Percentiles rank a stretch among this genome's conserved stretches.
Conservation (phyloP, 2,888 invertebrate species). For the Oegoconia quadripuncta region DNA sequence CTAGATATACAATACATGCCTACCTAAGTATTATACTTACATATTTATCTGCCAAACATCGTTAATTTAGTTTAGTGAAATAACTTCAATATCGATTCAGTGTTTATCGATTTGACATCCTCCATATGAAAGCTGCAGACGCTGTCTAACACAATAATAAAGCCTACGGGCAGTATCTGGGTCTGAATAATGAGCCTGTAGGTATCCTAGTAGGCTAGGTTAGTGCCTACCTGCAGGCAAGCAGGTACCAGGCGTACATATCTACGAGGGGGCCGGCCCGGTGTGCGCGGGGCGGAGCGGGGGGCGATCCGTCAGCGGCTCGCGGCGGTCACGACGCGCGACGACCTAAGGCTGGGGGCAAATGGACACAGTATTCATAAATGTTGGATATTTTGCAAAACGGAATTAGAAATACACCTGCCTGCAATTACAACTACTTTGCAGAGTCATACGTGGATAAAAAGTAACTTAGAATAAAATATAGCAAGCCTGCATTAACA, state of each 20-base stretch:
- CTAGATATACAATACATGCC: no score
- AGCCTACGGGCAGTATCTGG: neutral
- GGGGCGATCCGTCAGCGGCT: slow-evolving; percentile 59
- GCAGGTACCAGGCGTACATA: slow-evolving; percentile 9
- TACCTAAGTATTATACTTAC: no score
- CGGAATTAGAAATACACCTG: no score
- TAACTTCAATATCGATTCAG: neutral
- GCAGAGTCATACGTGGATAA: no score
- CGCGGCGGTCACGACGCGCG: slow-evolving; percentile 64
- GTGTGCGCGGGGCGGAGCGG: slow-evolving; percentile 5
- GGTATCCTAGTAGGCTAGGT: slow-evolving; percentile 7
- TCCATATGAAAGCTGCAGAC: neutral
- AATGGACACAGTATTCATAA: slow-evolving; percentile 7
- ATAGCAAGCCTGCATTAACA: no score
- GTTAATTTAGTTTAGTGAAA: no score
- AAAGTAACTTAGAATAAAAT: no score
- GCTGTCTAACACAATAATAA: neutral
- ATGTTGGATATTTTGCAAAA: neutral
- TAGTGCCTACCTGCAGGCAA: neutral
- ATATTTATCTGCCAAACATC: no score
- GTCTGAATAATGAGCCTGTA: slow-evolving; percentile 3
- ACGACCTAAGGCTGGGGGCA: slow-evolving; percentile 35
- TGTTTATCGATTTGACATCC: neutral
- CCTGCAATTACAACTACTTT: no score
- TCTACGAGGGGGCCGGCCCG: slow-evolving; percentile 1